Evolutionary conservation across 2,888 invertebrate species (phyloP).

Genomic region (Dicyrtoma fusca): DNA sequence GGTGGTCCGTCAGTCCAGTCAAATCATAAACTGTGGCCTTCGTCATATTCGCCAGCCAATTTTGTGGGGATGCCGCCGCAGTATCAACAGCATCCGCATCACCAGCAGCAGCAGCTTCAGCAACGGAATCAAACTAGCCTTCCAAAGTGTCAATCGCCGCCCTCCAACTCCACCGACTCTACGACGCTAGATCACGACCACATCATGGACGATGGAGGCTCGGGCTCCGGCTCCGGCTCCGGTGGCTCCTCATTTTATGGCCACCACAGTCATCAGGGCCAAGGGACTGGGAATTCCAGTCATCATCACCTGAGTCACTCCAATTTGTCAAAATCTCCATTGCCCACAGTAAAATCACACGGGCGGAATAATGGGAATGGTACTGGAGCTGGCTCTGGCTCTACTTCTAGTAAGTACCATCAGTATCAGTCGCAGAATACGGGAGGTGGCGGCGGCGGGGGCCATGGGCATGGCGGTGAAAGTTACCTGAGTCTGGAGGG

Average conservation of each 20-base stretch:
- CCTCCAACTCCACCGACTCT: constrained; percentile 23
- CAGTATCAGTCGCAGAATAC: not conserved
- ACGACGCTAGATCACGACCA: constrained; percentile 30
- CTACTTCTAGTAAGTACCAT: not conserved
- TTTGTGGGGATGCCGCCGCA: constrained; percentile 54
- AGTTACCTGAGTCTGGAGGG: constrained; percentile 56
- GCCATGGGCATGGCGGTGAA: constrained; percentile 43
- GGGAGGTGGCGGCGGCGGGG: too few relatives aligned
- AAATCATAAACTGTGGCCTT: constrained; percentile 44
- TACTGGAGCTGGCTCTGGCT: constrained; percentile 6
- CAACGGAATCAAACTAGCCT: not conserved
- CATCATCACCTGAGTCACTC: constrained; percentile 34
- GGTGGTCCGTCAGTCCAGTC: not conserved
- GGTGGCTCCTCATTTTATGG: not conserved
- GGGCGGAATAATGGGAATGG: constrained; percentile 19
- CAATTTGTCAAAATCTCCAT: constrained; percentile 49
- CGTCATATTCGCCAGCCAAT: constrained; percentile 50
- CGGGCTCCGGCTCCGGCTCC: not conserved
- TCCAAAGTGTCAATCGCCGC: constrained; percentile 32
- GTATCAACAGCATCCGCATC: constrained; percentile 24
- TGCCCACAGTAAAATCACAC: constrained; percentile 51
- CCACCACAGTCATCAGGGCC: not conserved
- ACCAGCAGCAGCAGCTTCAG: not conserved
- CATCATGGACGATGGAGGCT: not conserved
- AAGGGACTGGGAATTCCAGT: constrained; percentile 3